Conservation (phyloP, 2,113 vertebrate species). For the Anhinga rufa region DNA sequence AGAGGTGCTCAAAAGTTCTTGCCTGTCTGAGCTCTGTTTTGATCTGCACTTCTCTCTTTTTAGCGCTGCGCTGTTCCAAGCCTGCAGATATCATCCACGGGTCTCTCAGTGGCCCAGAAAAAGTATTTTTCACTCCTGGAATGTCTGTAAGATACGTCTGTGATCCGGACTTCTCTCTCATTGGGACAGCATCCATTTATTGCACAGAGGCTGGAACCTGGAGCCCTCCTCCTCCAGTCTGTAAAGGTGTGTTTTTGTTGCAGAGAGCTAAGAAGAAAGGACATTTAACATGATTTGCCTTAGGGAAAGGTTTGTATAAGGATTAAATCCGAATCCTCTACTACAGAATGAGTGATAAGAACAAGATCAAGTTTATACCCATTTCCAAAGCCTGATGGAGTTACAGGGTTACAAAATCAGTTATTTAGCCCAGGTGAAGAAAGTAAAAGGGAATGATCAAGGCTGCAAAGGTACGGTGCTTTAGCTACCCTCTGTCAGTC, state of each 20-base stretch:
- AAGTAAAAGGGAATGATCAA: not conserved
- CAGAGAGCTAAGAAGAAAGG: not conserved
- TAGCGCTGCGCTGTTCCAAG: slow-evolving; percentile 9
- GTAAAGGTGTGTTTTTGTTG: slow-evolving; percentile 32
- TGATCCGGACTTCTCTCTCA: slow-evolving; percentile 22
- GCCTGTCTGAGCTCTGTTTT: not conserved
- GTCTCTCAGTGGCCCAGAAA: not conserved
- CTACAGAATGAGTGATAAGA: not conserved
- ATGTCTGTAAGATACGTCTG: slow-evolving; percentile 30
- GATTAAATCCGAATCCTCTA: not conserved
- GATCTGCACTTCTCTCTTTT: not conserved
- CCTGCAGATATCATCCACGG: not conserved
- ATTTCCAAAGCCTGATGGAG: not conserved
- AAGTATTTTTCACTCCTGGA: not conserved
- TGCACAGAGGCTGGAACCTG: slow-evolving; percentile 37
- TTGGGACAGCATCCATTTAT: slow-evolving; percentile 9
- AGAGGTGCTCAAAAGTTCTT: not conserved
- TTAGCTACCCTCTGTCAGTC: not conserved
- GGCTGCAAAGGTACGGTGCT: not conserved
- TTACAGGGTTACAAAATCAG: not conserved
- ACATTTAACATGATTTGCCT: not conserved
- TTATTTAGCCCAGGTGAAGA: not conserved
- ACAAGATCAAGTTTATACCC: not conserved
- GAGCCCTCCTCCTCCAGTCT: not conserved
- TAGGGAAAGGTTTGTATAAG: not conserved